Evolutionary conservation across 2,888 invertebrate species (phyloP).

Genomic region (Campopleginae sp.): DNA sequence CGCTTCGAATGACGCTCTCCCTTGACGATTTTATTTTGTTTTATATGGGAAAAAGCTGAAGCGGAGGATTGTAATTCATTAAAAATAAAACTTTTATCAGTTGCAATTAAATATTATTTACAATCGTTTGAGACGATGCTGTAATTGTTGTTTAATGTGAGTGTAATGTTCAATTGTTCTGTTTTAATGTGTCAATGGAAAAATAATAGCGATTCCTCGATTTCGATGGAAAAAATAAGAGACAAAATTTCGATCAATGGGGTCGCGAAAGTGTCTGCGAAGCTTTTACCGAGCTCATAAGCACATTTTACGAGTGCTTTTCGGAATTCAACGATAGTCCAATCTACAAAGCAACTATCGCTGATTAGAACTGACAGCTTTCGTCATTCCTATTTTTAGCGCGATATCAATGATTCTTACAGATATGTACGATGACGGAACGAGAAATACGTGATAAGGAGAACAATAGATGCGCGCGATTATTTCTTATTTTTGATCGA

Average conservation of each 20-base stretch:
- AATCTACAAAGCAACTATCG: neutral
- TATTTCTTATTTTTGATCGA: conserved; percentile 7
- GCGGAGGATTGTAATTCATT: conserved; percentile 1
- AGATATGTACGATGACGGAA: neutral
- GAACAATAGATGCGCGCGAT: neutral
- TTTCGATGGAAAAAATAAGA: too few relatives aligned
- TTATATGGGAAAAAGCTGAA: neutral
- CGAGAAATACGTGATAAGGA: neutral
- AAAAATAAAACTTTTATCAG: neutral
- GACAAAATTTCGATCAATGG: neutral
- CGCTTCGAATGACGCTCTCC: neutral
- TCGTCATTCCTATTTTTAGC: conserved; percentile 2
- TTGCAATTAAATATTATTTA: neutral
- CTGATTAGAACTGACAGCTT: neutral
- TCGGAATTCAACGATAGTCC: neutral
- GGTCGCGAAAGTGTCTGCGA: neutral
- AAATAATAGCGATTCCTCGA: neutral
- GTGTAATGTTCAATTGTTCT: neutral
- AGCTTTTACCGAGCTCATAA: neutral
- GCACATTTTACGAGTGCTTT: neutral
- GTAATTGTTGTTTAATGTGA: neutral
- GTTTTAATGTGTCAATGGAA: neutral
- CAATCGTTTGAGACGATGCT: conserved; percentile 1
- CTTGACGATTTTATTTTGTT: neutral
- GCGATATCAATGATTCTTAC: neutral